Conservation (phyloP, 2,113 vertebrate species). For the Pachycephala philippinensis region DNA sequence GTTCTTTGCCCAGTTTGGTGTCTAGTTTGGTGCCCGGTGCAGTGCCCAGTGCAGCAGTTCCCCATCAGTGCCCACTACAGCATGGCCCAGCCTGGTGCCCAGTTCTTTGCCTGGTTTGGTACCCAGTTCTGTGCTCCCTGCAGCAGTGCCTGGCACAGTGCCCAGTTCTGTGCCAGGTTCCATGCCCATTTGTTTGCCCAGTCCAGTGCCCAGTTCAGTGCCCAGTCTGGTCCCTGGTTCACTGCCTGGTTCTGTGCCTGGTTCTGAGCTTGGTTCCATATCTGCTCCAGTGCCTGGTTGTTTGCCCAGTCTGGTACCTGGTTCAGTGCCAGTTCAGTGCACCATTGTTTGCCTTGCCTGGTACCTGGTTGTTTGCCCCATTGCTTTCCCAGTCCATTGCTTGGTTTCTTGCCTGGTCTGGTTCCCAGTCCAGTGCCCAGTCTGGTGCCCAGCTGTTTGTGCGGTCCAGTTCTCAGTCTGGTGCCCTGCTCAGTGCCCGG, state of each 20-base stretch:
- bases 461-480: too few relatives aligned
- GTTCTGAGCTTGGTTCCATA: not conserved
- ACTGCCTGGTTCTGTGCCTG: not conserved
- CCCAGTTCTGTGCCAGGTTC: not conserved
- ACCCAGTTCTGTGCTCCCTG: not conserved
- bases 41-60: not conserved
- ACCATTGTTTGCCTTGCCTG: not conserved
- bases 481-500: not conserved
- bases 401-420: not conserved
- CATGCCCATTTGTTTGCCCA: not conserved
- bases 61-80: not conserved
- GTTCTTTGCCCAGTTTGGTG: not conserved
- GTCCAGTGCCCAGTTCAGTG: not conserved
- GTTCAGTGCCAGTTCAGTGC: not conserved
- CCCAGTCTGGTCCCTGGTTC: too few relatives aligned
- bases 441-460: too few relatives aligned
- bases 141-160: not conserved
- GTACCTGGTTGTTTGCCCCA: not conserved
- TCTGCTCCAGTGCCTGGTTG: not conserved
- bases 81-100: not conserved
- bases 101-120: not conserved
- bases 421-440: not conserved
- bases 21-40: not conserved
- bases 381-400: not conserved
- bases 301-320: not conserved